Base-by-base conservation (phyloP, 2,113 vertebrate genomes). In the Aspidoscelis tigris region DNA sequence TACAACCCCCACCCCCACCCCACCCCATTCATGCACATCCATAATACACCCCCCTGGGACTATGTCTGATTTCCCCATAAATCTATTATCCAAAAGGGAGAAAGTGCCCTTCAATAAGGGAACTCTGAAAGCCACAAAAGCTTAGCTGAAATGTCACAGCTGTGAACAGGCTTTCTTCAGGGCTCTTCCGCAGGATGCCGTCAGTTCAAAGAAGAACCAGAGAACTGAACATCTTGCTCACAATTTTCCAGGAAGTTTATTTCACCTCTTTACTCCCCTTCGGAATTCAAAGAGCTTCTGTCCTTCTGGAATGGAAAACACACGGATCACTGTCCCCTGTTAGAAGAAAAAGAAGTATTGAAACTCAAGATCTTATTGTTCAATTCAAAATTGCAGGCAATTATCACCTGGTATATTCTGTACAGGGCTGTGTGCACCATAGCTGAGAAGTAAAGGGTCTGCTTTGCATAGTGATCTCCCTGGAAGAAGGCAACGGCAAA, bases 251-350 rank as follows among this genome's bases (percentile, higher is more conserved):
- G 21, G 65, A 21, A 70, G 71, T 44, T 33, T 0, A n/a, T 72
- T 64, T 93, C 93, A 99, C 99, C 99, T 98, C 91, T 99, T 99
- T 75, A 99, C 98, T 91, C 99, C 99, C 91, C 98, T 97, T 85
- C 99, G 97, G 95, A 99, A 99, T 95, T 99, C 99, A 91, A 99
- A 99, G 83, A 99, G 97, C 91, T 99, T 99, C 94, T 99, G 99
- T 89, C 99, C 99, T 87, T 99, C 99, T 93, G 99, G 98, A 96
- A 99, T 99, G 88, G 98, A 99, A 96, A 99, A 99, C 81, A 99
- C 98, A 66, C 98, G 97, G 82, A 99, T 99, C 93, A 99, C 99
- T 14, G 99, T 99, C 81, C 98, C 98, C 98, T 99, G 90, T 0
- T 83, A 88, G 86, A 26, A 5, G 6, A 84, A 68, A 66, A 8